Conservation (phyloP, 1,140 invertebrate species). For the Portunus trituberculatus region DNA sequence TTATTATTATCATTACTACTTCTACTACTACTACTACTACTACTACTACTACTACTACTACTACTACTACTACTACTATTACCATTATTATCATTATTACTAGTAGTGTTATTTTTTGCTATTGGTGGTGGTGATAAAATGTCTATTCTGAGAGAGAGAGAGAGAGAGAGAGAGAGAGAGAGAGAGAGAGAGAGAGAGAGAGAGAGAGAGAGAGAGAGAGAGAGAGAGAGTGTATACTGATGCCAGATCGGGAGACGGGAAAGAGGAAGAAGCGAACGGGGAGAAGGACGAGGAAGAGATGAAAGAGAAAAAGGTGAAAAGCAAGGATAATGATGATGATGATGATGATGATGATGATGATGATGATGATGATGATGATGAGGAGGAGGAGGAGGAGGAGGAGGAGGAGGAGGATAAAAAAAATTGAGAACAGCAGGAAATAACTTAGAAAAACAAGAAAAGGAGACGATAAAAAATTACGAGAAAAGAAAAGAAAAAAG, state of each 20-base stretch:
- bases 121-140: background rate
- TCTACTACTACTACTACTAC: too few species aligned
- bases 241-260: background rate
- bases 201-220: background rate
- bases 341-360: too few species aligned
- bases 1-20: too few species aligned
- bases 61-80: too few species aligned
- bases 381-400: background rate
- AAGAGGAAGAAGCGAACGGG: background rate
- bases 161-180: slow-evolving; percentile 55
- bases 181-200: slow-evolving; percentile 16
- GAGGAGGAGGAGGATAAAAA: background rate
- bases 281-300: background rate
- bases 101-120: background rate
- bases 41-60: too few species aligned
- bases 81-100: background rate
- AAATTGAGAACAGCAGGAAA: background rate
- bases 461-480: background rate
- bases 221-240: background rate
- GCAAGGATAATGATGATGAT: background rate
- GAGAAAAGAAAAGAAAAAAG: background rate
- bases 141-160: slow-evolving; percentile 35
- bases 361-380: too few species aligned
- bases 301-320: background rate
- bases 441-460: background rate